Evolutionary conservation across 2,113 vertebrate genomes (phyloP).

Genomic region (Holacanthus passer): DNA sequence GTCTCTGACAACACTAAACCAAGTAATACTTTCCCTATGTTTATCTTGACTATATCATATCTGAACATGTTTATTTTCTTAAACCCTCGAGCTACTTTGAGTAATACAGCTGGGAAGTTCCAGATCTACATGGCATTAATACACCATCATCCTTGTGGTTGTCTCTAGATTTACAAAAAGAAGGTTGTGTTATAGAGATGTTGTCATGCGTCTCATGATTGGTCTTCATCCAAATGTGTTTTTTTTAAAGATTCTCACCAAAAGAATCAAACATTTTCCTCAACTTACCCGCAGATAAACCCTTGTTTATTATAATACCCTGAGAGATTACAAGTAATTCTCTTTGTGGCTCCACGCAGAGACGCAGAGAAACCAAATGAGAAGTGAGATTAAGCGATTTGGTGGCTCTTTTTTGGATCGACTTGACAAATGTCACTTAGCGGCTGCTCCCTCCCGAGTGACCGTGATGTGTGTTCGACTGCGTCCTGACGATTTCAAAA

Average conservation of each 20-base stretch:
- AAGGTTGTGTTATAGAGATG: too few relatives aligned
- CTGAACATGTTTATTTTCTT: neutral
- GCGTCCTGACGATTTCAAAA: constrained; percentile 9
- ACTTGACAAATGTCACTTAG: constrained; percentile 12
- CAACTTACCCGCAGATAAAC: neutral
- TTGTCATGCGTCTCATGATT: neutral
- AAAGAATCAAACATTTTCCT: neutral
- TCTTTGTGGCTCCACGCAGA: neutral
- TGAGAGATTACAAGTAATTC: neutral
- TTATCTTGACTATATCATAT: neutral
- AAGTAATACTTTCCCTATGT: neutral
- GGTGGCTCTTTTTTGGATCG: constrained; percentile 5
- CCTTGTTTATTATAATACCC: neutral
- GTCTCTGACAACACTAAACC: too few relatives aligned
- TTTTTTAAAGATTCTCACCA: neutral
- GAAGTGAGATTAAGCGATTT: neutral
- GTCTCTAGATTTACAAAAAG: neutral
- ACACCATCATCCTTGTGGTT: neutral
- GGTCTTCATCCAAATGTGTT: neutral
- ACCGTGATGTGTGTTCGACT: neutral
- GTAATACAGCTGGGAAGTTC: neutral
- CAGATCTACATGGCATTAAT: constrained; percentile 11
- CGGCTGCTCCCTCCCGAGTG: constrained; percentile 19
- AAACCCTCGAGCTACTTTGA: neutral
- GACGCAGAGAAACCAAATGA: neutral